These are phyloP conservation scores for Metallyticus violacea DNA, from an alignment of 2,888 invertebrate species.

Conservation along the genomic window DNA sequence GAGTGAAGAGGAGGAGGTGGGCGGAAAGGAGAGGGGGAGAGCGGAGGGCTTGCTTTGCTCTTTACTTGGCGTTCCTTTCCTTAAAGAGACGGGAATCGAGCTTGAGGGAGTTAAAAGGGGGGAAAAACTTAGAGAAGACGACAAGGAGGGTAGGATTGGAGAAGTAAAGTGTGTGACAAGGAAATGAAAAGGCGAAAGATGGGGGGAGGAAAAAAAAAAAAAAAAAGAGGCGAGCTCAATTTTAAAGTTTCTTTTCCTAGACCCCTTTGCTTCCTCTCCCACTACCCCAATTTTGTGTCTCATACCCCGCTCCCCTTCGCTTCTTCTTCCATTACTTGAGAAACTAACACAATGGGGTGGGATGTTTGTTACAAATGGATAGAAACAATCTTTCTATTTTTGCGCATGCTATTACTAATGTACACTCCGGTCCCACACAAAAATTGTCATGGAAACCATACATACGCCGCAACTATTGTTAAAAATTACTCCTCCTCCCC, in stretches of 20 bases:
- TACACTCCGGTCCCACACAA: background rate
- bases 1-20: background rate
- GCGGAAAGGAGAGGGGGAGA: background rate
- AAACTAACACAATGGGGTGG: conserved; percentile 5
- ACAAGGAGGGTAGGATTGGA: background rate
- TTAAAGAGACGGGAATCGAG: conserved; percentile 20
- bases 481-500: background rate
- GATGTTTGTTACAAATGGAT: background rate
- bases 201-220: background rate
- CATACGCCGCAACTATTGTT: background rate
- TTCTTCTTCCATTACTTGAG: conserved; percentile 16
- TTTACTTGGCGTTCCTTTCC: conserved; percentile 16
- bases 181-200: background rate
- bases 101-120: conserved; percentile 16
- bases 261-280: background rate
- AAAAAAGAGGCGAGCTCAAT: conserved; percentile 6
- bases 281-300: conserved; percentile 12
- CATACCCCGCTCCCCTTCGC: background rate
- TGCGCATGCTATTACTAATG: conserved; percentile 2
- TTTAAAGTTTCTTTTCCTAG: conserved; percentile 14
- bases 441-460: background rate
- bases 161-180: background rate
- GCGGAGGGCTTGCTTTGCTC: conserved; percentile 13
- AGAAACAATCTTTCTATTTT: background rate
- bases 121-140: conserved; percentile 6